Conservation (phyloP, 2,797 vertebrate genomes). For the Ambastaia sidthimunki region DNA sequence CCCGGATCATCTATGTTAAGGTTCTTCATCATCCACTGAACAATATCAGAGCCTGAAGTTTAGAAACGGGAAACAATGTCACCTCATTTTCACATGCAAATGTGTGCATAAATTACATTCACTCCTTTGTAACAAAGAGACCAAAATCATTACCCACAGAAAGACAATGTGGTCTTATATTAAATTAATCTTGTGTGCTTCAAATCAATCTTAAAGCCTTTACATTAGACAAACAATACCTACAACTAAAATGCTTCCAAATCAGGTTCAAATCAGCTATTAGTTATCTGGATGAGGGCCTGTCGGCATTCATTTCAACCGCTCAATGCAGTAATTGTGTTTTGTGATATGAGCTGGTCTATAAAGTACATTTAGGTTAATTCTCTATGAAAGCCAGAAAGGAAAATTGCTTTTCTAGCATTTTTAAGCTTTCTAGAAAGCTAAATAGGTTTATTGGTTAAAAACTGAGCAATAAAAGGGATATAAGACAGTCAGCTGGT, state of each 20-base stretch:
- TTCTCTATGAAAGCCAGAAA: conserved; percentile 60
- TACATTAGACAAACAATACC: conserved; percentile 3
- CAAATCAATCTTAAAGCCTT: conserved; percentile 5
- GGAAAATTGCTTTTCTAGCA: conserved; percentile 51
- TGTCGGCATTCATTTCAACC: conserved; percentile 41
- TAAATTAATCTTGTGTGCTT: not conserved
- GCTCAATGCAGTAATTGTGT: conserved; percentile 65
- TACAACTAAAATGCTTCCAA: conserved; percentile 48
- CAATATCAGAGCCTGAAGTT: conserved; percentile 89
- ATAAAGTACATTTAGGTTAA: conserved; percentile 53
- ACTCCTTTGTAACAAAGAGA: not conserved
- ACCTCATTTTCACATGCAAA: conserved; percentile 17
- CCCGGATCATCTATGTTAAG: conserved; percentile 93
- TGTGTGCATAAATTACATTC: not conserved
- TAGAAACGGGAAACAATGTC: conserved; percentile 51
- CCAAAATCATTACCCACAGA: not conserved
- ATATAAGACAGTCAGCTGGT: not conserved
- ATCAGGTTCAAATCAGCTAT: conserved; percentile 67
- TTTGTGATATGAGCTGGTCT: conserved; percentile 67
- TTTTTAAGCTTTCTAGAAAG: conserved; percentile 27
- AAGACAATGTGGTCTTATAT: not conserved
- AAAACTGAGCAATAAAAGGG: not conserved
- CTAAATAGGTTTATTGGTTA: not conserved
- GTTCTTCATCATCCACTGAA: conserved; percentile 98
- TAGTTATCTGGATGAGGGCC: conserved; percentile 61